These are phyloP conservation scores for Psettodes erumei DNA, from an alignment of 2,113 vertebrate species.

Conservation along the genomic window DNA sequence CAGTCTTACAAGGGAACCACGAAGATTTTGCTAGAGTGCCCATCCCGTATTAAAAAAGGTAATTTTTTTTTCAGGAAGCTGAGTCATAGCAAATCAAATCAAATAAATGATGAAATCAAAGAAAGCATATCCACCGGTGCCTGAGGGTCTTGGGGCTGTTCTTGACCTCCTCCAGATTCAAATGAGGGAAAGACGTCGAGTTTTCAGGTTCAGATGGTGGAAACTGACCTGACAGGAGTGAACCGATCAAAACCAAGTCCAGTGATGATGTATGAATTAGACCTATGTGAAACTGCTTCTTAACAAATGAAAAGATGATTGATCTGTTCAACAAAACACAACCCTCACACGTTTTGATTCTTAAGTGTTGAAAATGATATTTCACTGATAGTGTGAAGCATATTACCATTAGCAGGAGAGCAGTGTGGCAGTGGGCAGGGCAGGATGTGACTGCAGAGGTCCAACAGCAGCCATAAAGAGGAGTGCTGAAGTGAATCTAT, in stretches of 20 bases:
- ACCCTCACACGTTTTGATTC: neutral
- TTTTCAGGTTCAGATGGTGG: too few species aligned
- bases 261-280: neutral
- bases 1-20: too few species aligned
- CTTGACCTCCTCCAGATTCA: neutral
- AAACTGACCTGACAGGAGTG: too few species aligned
- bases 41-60: too few species aligned
- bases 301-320: neutral
- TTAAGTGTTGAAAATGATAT: neutral
- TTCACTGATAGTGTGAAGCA: neutral
- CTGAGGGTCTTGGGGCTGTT: neutral
- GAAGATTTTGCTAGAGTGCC: too few species aligned
- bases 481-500: constrained; percentile 71
- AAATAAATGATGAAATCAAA: constrained; percentile 6
- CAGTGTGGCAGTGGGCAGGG: neutral
- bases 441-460: constrained; percentile 39
- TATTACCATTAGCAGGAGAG: neutral
- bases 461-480: constrained; percentile 61
- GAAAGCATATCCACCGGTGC: too few species aligned
- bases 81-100: neutral
- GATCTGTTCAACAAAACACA: neutral
- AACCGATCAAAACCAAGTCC: too few species aligned
- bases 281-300: neutral
- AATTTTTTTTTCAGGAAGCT: too few species aligned
- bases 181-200: constrained; percentile 1